These are phyloP conservation scores for Cyprinella venusta DNA, from an alignment of 2,797 vertebrate species.

Conservation along the genomic window DNA sequence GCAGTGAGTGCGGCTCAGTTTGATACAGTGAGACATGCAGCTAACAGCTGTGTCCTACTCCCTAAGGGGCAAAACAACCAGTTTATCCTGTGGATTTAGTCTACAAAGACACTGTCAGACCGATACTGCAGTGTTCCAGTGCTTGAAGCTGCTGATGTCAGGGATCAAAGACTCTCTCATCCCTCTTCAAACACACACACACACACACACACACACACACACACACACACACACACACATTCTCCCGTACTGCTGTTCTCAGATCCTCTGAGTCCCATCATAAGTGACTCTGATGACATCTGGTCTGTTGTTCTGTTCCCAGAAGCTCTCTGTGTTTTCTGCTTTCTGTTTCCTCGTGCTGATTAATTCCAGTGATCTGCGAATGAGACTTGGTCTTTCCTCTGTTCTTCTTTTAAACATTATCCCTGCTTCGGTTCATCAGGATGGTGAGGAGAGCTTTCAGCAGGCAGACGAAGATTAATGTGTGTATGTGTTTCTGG, in stretches of 20 bases:
- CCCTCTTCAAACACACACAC: conserved; percentile 19
- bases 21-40: conserved; percentile 37
- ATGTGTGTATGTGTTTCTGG: conserved; percentile 43
- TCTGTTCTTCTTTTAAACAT: conserved; percentile 34
- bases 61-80: conserved; percentile 41
- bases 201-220: conserved; percentile 14
- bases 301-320: conserved; percentile 44
- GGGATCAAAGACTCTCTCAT: conserved; percentile 41
- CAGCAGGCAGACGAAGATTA: conserved; percentile 30
- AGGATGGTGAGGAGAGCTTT: conserved; percentile 23
- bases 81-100: conserved; percentile 47
- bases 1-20: conserved; percentile 44
- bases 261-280: conserved; percentile 48
- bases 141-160: conserved; percentile 42
- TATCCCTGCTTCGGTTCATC: conserved; percentile 40
- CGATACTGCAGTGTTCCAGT: conserved; percentile 8
- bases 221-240: conserved; percentile 27
- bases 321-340: conserved; percentile 47
- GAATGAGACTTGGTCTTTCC: conserved; percentile 16
- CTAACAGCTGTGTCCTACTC: conserved; percentile 56
- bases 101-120: conserved; percentile 27
- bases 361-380: conserved; percentile 44
- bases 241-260: conserved; percentile 14
- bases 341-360: conserved; percentile 48
- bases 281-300: conserved; percentile 42